Evolutionary conservation across 2,888 invertebrate genomes (phyloP), one percentile per base, ranked within the genome.

Genomic region (Pterostichus niger): DNA sequence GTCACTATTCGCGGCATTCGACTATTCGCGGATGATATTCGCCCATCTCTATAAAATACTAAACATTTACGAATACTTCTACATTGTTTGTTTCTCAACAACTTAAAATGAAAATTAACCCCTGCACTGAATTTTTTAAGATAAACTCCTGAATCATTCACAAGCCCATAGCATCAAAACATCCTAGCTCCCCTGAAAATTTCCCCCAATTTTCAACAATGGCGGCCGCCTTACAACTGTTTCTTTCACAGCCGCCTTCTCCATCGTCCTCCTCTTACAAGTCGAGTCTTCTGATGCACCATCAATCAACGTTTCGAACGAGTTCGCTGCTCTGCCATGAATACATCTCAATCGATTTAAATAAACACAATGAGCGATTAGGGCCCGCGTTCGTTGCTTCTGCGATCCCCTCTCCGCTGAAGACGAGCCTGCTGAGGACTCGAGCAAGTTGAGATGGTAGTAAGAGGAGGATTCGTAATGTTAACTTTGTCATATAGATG

Each of bases 401-500:
- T 33, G 40, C 31, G 64, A 64, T 24, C 40, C 40, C 6, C 9
- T 6, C 9, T 52, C 56, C 56, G 35, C 54, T 17, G 24, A 49
- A 77, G 52, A 33, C 75, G 75, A 52, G 46, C 49, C 75, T 75
- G 77, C 2, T 24, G 35, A 49, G 52, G 52, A 76, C 52, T 35
- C 17, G 17, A 15, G 59, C 17, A 10, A 59, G 31, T 40, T 24
- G 59, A 59, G 59, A 13, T 11, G 11, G 59, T 59, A 59, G 59
- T 15, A 59, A 17, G 59, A 59, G 59, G 17, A 17, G 24, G 78
- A 59, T 59, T 78, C 54, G 49, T 52, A 68, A 77, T 78, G 85
- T 86, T 87, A 89, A 89, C 88, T 88, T 88, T 86, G 88, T 88
- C 88, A 88, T 81, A 81, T 81, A 81, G 88, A 89, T 89, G 81